Base-by-base conservation (phyloP, 2,888 invertebrate genomes). In the Cremastobaeus sp. region DNA sequence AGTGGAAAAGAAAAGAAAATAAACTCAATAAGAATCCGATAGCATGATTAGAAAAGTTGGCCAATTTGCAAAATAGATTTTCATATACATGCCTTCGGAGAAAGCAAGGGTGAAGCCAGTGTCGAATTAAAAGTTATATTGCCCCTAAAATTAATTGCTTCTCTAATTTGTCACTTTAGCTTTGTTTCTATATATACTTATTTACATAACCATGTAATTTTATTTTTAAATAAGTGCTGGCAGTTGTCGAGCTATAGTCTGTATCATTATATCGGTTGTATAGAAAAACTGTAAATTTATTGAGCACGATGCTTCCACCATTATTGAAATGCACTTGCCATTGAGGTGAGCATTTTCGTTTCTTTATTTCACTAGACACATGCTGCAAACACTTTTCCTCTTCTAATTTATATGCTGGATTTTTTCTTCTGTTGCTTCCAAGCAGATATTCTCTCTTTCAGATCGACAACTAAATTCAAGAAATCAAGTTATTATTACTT, bases 401-500 rank as follows among this genome's bases (percentile, higher is more conserved):
- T 34, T 6, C 18, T 76, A n/a, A n/a, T 70, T 82, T 85, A 85
- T 81, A 84, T 82, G 47, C 82, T 84, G 9, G 84, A 77, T 60
- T 81, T 86, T 83, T 91, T 91, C 88, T 94, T 95, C 84, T 94
- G 93, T 77, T 92, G 92, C 86, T 95, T 95, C 97, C 97, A 97
- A 82, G 92, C 91, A 79, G 92, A 90, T 86, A 97, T 97, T 84
- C 93, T 92, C 85, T 94, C 93, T 89, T 96, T 96, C 76, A 97
- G 89, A 83, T 96, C 96, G 52, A 91, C 90, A 78, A 93, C 96
- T 93, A 30, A 91, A 90, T 79, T 11, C 0, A 28, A 15, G 14
- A 8, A 3, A 17, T 32, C 47, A 35, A 0, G 32, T 18, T 47
- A 25, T 48, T 12, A 18, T 60, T 11, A 59, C 12, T n/a, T 21